Conservation (phyloP, 2,113 vertebrate species). For the Hippocampus comes region DNA sequence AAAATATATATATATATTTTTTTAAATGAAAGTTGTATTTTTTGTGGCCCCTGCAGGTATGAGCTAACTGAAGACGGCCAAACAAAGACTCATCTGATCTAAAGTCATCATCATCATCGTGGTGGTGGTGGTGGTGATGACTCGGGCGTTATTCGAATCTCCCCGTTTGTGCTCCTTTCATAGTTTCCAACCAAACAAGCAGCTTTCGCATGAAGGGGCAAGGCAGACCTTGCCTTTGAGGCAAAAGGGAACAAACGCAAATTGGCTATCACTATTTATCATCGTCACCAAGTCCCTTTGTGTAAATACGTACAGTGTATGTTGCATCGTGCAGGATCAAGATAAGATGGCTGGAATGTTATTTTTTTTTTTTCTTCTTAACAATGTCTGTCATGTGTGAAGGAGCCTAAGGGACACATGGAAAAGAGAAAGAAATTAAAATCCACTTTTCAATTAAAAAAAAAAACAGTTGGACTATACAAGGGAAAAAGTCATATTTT, state of each 20-base stretch:
- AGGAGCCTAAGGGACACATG: neutral
- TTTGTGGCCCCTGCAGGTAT: constrained; percentile 73
- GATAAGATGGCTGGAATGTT: constrained; percentile 10
- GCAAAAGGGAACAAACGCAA: constrained; percentile 36
- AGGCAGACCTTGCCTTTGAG: constrained; percentile 59
- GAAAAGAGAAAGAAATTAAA: neutral
- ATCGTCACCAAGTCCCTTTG: neutral
- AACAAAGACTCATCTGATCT: constrained; percentile 66
- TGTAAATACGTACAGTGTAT: constrained; percentile 78
- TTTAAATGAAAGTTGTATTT: neutral
- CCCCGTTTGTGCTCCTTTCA: neutral
- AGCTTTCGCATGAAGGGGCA: constrained; percentile 62
- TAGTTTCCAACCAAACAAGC: constrained; percentile 10
- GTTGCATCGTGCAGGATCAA: constrained; percentile 36
- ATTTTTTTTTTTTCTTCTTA: constrained; percentile 4
- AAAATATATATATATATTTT: neutral
- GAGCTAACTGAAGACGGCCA: constrained; percentile 88
- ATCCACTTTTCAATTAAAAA: neutral
- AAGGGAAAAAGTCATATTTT: too few relatives aligned
- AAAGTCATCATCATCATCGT: constrained; percentile 24
- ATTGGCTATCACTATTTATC: neutral
- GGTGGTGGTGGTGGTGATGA: too few relatives aligned
- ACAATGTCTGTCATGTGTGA: constrained; percentile 2
- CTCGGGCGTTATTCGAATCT: neutral
- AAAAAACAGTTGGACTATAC: neutral